Percentiles rank a stretch among this genome's conserved stretches.
phyloP scores from a whole-genome alignment of 1,140 invertebrate species.

The Drosophila murphyi region DNA sequence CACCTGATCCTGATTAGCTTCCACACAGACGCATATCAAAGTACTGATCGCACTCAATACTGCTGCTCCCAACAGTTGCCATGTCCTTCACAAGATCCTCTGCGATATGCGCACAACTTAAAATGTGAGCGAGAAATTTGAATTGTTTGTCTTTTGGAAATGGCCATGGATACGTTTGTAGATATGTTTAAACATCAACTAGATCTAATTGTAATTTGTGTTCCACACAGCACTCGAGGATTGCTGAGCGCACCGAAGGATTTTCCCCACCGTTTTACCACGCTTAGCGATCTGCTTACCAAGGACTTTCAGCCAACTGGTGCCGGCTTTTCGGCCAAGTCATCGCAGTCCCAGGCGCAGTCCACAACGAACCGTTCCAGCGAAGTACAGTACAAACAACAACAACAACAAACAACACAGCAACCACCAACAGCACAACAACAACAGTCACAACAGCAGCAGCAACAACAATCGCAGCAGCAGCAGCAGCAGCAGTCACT shows the following conservation, averaged over 20 bases:
- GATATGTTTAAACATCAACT: too few species aligned
- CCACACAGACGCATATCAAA: too few species aligned
- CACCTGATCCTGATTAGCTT: too few species aligned
- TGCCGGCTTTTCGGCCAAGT: slow-evolving; percentile 23
- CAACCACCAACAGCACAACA: slow-evolving; percentile 35
- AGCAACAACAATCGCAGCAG: slow-evolving; percentile 55
- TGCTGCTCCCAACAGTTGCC: too few species aligned
- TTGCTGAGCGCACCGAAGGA: slow-evolving; percentile 77
- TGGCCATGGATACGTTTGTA: too few species aligned
- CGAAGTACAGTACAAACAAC: slow-evolving; percentile 66
- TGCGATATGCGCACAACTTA: too few species aligned
- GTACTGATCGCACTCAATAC: too few species aligned
- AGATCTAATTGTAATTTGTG: not conserved
- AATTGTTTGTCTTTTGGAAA: too few species aligned
- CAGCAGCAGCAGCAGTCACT: slow-evolving; percentile 21
- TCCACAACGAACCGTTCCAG: slow-evolving; percentile 56
- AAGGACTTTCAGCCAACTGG: slow-evolving; percentile 64
- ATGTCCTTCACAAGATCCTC: too few species aligned
- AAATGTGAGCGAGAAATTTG: too few species aligned
- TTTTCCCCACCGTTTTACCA: slow-evolving; percentile 76
- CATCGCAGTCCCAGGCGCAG: slow-evolving; percentile 48
- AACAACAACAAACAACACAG: slow-evolving; percentile 19
- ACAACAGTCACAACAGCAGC: slow-evolving; percentile 49
- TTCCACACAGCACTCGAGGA: slow-evolving; percentile 65
- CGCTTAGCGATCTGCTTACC: slow-evolving; percentile 76